phyloP scores from a whole-genome alignment of 2,888 invertebrate species.

The Trachelus tabidus region DNA sequence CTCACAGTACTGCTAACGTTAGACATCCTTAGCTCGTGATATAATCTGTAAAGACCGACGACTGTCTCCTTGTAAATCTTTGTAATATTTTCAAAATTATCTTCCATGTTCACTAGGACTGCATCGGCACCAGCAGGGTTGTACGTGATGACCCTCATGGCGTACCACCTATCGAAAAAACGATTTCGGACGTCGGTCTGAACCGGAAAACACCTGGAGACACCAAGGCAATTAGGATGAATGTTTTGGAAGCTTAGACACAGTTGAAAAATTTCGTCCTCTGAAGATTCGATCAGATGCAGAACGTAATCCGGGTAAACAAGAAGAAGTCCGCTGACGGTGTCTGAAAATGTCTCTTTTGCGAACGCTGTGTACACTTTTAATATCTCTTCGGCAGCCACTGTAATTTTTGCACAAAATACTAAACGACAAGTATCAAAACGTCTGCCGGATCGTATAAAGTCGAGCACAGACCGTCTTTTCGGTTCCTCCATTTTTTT shows the following conservation, averaged over 20 bases:
- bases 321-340: constrained; percentile 30
- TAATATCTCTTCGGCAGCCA: constrained; percentile 19
- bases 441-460: constrained; percentile 16
- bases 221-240: constrained; percentile 14
- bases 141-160: constrained; percentile 15
- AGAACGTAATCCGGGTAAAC: constrained; percentile 28
- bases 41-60: constrained; percentile 27
- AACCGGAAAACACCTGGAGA: constrained; percentile 31
- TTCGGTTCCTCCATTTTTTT: constrained; percentile 27
- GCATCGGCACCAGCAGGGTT: background rate
- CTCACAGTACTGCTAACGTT: constrained; percentile 25
- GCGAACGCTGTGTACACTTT: constrained; percentile 23
- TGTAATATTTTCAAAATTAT: constrained; percentile 22
- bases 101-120: background rate
- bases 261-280: constrained; percentile 28
- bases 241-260: constrained; percentile 22
- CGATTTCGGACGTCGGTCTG: constrained; percentile 24
- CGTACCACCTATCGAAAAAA: constrained; percentile 34
- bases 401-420: constrained; percentile 20
- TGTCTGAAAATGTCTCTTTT: constrained; percentile 23
- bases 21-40: constrained; percentile 22
- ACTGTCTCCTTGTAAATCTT: constrained; percentile 17
- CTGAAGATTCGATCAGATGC: constrained; percentile 32
- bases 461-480: constrained; percentile 25
- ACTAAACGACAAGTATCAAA: constrained; percentile 28